phyloP scores from a whole-genome alignment of 2,888 invertebrate species.

The Alloplasta piceator region DNA sequence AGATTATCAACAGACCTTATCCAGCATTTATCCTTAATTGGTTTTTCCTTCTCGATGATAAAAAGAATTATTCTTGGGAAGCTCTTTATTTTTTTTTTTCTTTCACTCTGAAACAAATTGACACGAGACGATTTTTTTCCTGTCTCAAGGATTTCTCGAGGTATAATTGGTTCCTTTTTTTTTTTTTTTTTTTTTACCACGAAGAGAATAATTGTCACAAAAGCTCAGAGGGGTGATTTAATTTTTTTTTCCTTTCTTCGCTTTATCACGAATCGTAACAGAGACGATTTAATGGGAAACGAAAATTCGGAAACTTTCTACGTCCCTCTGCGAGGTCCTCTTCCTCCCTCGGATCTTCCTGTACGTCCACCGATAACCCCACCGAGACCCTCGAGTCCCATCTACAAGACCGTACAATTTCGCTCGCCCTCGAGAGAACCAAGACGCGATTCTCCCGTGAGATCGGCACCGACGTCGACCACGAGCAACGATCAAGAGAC shows the following conservation, averaged over 20 bases:
- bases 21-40: too few relatives aligned
- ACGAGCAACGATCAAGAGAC: conserved; percentile 48
- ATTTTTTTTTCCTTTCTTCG: not conserved
- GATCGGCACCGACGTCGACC: conserved; percentile 58
- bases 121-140: too few relatives aligned
- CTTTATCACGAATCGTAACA: conserved; percentile 9
- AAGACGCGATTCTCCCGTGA: conserved; percentile 64
- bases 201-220: not conserved
- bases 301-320: conserved; percentile 58
- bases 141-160: too few relatives aligned
- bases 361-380: conserved; percentile 68
- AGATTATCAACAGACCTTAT: too few relatives aligned
- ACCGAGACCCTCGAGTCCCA: conserved; percentile 56
- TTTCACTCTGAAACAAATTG: too few relatives aligned
- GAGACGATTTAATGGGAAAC: conserved; percentile 33
- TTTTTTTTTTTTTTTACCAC: too few relatives aligned
- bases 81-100: too few relatives aligned
- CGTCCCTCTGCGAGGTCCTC: conserved; percentile 70
- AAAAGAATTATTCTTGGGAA: too few relatives aligned
- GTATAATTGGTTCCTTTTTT: too few relatives aligned
- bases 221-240: not conserved
- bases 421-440: conserved; percentile 64
- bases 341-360: conserved; percentile 72
- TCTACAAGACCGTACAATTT: conserved; percentile 68
- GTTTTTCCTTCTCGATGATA: too few relatives aligned